phyloP scores from a whole-genome alignment of 1,140 invertebrate species.

The Cydia splendana region DNA sequence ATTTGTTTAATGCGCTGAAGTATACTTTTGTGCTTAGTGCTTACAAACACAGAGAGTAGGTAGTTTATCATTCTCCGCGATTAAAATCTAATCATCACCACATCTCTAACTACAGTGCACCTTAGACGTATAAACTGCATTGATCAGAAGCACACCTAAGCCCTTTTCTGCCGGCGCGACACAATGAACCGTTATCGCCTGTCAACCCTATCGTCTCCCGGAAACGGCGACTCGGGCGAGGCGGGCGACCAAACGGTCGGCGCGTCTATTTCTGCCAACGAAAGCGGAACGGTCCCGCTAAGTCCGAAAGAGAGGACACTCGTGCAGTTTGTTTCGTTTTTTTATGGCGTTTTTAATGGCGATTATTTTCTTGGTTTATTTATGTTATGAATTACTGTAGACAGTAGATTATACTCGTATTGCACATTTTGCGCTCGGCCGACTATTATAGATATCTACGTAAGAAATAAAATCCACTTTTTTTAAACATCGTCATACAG shows the following conservation, averaged over 20 bases:
- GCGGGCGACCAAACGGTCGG: conserved; percentile 43
- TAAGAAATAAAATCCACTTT: too few relatives aligned
- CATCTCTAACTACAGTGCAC: neutral
- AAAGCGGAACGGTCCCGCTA: conserved; percentile 62
- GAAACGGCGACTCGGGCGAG: conserved; percentile 60
- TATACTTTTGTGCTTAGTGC: too few relatives aligned
- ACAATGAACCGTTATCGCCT: conserved; percentile 12
- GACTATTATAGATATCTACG: too few relatives aligned
- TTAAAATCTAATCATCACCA: neutral
- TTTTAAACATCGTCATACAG: too few relatives aligned
- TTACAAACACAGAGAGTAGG: too few relatives aligned
- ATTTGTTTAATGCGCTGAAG: too few relatives aligned
- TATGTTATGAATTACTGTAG: neutral
- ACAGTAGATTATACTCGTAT: neutral
- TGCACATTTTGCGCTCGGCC: neutral
- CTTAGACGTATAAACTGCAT: neutral
- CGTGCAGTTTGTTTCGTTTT: neutral
- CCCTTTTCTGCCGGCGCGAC: conserved; percentile 2
- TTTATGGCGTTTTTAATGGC: neutral
- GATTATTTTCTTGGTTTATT: neutral
- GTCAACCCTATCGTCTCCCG: conserved; percentile 49
- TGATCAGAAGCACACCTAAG: neutral
- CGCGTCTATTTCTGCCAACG: conserved; percentile 65
- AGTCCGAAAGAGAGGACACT: conserved; percentile 38
- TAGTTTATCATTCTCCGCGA: neutral